A percentile compares a stretch with the other conserved stretches of the same genome.
These are phyloP conservation scores for Pyrgus malvae DNA, from an alignment of 2,888 invertebrate genomes.

Conservation along the genomic window DNA sequence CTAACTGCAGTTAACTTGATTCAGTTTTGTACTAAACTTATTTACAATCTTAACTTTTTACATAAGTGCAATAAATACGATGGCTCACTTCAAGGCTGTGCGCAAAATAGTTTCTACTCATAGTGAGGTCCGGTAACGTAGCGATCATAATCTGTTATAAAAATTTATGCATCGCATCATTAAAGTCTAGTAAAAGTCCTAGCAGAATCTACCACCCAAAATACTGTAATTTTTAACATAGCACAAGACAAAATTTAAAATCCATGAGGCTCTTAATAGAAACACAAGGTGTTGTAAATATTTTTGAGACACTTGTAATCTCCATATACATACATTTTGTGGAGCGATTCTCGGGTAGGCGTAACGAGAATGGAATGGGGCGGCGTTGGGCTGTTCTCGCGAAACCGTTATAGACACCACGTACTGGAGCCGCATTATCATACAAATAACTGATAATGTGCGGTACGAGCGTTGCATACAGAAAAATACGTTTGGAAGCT, in stretches of 20 bases:
- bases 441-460: conserved; percentile 21
- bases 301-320: neutral
- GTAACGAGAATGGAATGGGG: conserved; percentile 22
- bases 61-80: too few relatives aligned
- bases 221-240: too few relatives aligned
- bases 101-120: too few relatives aligned
- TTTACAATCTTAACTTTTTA: too few relatives aligned
- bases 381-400: conserved; percentile 6
- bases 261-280: neutral
- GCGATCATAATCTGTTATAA: too few relatives aligned
- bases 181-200: too few relatives aligned
- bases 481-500: neutral
- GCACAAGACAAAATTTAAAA: neutral
- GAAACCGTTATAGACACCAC: conserved; percentile 13
- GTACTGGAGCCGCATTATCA: conserved; percentile 22
- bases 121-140: too few relatives aligned
- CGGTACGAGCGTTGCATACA: neutral
- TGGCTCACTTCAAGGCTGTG: too few relatives aligned
- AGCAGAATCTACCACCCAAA: too few relatives aligned
- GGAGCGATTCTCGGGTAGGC: conserved; percentile 10
- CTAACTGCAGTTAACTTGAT: too few relatives aligned
- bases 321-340: conserved; percentile 14
- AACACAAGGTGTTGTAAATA: neutral
- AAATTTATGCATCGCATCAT: too few relatives aligned
- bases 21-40: too few relatives aligned